phyloP scores from a whole-genome alignment of 2,113 vertebrate genomes.

The Limnothrissa miodon region DNA sequence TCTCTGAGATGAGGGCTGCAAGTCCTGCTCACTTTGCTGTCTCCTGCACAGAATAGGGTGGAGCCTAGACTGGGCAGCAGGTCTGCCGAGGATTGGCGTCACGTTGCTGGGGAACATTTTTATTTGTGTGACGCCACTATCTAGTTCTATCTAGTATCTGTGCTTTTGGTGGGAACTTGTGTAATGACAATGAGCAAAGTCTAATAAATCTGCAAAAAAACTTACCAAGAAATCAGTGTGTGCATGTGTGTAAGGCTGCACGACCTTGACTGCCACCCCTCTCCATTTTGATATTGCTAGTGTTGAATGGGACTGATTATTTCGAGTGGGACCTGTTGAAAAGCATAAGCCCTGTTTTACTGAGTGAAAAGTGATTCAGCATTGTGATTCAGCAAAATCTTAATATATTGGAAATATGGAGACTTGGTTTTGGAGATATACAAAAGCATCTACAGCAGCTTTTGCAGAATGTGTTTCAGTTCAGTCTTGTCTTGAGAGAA shows the following conservation, averaged over 20 bases:
- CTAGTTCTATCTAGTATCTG: slow-evolving; percentile 68
- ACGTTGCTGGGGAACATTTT: slow-evolving; percentile 65
- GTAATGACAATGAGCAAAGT: slow-evolving; percentile 75
- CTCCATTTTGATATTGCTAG: background rate
- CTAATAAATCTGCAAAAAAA: slow-evolving; percentile 73
- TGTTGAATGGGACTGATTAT: background rate
- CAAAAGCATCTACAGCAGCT: background rate
- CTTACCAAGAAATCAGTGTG: slow-evolving; percentile 60
- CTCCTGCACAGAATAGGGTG: slow-evolving; percentile 59
- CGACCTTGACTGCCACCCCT: background rate
- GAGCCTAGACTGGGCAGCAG: slow-evolving; percentile 71
- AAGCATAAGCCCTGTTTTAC: background rate
- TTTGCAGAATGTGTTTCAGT: background rate
- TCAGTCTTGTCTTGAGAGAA: background rate
- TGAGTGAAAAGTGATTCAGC: background rate
- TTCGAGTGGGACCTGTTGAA: background rate
- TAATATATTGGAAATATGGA: too few relatives aligned
- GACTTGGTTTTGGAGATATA: background rate
- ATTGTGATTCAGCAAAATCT: background rate
- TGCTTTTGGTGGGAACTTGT: slow-evolving; percentile 70
- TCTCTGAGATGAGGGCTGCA: slow-evolving; percentile 61
- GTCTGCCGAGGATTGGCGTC: slow-evolving; percentile 68
- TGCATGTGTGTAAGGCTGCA: slow-evolving; percentile 30
- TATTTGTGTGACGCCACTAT: slow-evolving; percentile 62
- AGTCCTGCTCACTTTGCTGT: slow-evolving; percentile 58